These are phyloP conservation scores for Condylura cristata DNA, from an alignment of 2,113 vertebrate species.

Conservation along the genomic window DNA sequence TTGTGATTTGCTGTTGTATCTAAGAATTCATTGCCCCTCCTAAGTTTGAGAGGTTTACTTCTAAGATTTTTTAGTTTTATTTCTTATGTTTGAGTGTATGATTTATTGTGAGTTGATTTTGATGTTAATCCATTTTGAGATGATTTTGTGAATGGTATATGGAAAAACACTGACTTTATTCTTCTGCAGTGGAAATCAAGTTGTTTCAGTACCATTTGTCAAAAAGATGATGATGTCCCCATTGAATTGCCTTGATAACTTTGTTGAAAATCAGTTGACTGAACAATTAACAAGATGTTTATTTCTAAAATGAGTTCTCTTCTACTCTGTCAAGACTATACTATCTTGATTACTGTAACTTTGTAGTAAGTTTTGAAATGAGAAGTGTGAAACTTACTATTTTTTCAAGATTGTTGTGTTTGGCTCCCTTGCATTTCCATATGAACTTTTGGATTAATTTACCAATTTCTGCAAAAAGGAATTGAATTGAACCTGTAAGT, in stretches of 20 bases:
- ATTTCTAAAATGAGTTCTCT: conserved; percentile 31
- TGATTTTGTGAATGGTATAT: conserved; percentile 10
- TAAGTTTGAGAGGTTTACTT: not conserved
- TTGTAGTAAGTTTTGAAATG: conserved; percentile 40
- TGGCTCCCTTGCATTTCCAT: not conserved
- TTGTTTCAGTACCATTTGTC: conserved; percentile 27
- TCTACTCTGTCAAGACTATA: not conserved
- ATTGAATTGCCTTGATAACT: conserved; percentile 11
- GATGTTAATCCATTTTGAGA: not conserved
- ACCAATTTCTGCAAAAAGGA: conserved; percentile 23
- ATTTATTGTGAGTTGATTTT: not conserved
- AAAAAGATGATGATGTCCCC: conserved; percentile 23
- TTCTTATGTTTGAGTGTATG: not conserved
- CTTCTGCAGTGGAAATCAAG: not conserved
- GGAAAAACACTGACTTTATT: not conserved
- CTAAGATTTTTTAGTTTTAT: not conserved
- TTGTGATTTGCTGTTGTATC: not conserved
- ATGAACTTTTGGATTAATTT: conserved; percentile 7
- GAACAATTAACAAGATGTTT: not conserved
- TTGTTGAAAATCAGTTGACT: conserved; percentile 39
- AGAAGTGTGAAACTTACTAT: not conserved
- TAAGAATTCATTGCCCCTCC: not conserved
- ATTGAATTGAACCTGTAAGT: conserved; percentile 7
- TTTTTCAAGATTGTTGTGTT: conserved; percentile 52
- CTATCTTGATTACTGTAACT: conserved; percentile 1